These are phyloP conservation scores for Pholis gunnellus DNA, from an alignment of 2,113 vertebrate genomes.

Conservation along the genomic window DNA sequence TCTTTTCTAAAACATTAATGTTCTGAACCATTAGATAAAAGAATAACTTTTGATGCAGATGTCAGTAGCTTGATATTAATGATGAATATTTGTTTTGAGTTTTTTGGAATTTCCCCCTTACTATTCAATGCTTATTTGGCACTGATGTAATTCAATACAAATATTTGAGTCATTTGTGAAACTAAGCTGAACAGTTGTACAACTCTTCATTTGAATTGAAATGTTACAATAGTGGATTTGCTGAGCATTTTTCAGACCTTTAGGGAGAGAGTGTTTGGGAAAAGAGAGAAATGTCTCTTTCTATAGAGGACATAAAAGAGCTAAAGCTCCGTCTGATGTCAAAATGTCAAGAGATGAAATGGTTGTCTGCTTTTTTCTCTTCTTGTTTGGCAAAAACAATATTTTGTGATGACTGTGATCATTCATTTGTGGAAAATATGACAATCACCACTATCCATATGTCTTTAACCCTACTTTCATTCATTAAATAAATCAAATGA, in stretches of 20 bases:
- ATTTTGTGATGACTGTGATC: constrained; percentile 73
- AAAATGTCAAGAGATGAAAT: constrained; percentile 72
- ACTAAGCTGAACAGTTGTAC: constrained; percentile 34
- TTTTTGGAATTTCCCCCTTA: constrained; percentile 25
- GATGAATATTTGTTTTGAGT: constrained; percentile 35
- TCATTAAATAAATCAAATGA: constrained; percentile 82
- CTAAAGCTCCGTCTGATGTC: constrained; percentile 26
- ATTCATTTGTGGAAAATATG: constrained; percentile 62
- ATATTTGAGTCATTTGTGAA: constrained; percentile 49
- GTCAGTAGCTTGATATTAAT: constrained; percentile 42
- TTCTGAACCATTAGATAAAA: constrained; percentile 46
- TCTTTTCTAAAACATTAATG: constrained; percentile 51
- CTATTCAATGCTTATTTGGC: constrained; percentile 34
- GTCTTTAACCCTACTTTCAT: constrained; percentile 80
- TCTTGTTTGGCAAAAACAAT: constrained; percentile 45
- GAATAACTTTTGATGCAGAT: constrained; percentile 41
- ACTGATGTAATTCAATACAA: constrained; percentile 15
- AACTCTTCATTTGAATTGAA: constrained; percentile 50
- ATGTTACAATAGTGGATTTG: constrained; percentile 48
- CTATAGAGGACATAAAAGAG: constrained; percentile 29
- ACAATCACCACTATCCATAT: constrained; percentile 61
- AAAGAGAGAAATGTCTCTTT: constrained; percentile 84
- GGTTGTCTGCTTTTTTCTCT: constrained; percentile 62
- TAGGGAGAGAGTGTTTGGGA: constrained; percentile 74
- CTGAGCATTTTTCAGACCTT: constrained; percentile 45